Conservation (phyloP, 2,888 invertebrate genomes). For the Synanthedon vespiformis region DNA sequence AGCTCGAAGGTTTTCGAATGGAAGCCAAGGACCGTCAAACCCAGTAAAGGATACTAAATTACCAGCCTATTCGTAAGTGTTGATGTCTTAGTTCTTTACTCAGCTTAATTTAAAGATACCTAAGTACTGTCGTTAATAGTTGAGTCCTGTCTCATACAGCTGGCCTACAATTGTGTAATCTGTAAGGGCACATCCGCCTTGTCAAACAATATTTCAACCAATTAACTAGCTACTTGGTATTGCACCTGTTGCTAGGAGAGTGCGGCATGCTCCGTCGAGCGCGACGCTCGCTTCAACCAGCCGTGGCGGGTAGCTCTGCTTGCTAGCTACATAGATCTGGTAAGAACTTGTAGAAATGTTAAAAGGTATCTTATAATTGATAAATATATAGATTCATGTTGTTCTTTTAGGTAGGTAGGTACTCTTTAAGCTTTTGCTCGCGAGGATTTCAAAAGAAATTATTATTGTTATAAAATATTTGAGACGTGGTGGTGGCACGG, state of each 20-base stretch:
- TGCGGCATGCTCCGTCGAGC: slow-evolving; percentile 33
- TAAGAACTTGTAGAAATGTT: background rate
- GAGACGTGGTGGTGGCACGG: too few species aligned
- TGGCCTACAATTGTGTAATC: background rate
- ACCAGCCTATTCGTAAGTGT: too few species aligned
- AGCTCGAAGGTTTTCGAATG: too few species aligned
- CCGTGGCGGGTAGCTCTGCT: slow-evolving; percentile 13
- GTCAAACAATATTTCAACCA: slow-evolving; percentile 9
- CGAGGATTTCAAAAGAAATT: too few species aligned
- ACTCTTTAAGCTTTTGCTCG: background rate
- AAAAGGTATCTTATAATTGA: background rate
- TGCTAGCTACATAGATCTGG: background rate
- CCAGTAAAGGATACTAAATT: too few species aligned
- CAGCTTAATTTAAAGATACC: too few species aligned
- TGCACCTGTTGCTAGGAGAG: slow-evolving; percentile 36
- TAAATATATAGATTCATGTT: background rate
- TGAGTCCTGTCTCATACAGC: background rate
- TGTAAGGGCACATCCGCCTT: background rate
- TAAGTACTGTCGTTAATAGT: too few species aligned
- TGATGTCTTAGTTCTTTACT: too few species aligned
- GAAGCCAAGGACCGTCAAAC: too few species aligned
- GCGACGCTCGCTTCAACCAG: slow-evolving; percentile 22
- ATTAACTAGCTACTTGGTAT: slow-evolving; percentile 19
- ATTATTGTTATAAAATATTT: too few species aligned
- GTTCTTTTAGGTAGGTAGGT: background rate